Conservation (phyloP, 2,888 invertebrate species). For the Drosophila planitibia region DNA sequence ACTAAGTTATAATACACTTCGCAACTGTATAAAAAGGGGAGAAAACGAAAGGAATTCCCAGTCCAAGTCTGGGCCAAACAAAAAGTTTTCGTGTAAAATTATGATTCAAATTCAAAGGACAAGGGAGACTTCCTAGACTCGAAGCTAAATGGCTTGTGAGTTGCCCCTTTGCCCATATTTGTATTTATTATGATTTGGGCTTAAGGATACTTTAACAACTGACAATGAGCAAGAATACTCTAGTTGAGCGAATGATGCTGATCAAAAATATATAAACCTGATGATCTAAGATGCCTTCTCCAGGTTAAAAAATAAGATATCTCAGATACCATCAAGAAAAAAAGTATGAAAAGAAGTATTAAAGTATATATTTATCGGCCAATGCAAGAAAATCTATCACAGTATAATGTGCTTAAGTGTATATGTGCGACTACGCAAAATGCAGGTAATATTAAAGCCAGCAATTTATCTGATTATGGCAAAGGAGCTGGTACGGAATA, state of each 20-base stretch:
- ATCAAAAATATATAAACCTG: neutral
- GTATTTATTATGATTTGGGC: neutral
- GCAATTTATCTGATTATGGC: too few relatives aligned
- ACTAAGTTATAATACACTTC: neutral
- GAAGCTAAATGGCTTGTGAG: neutral
- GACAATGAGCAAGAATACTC: neutral
- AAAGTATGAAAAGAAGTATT: too few relatives aligned
- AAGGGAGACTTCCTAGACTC: conserved; percentile 22
- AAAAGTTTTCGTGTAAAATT: conserved; percentile 73
- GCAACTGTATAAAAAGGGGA: neutral
- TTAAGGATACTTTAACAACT: neutral
- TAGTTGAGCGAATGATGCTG: neutral
- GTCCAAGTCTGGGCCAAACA: conserved; percentile 23
- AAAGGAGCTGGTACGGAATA: too few relatives aligned
- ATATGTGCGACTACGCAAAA: too few relatives aligned
- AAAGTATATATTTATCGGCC: too few relatives aligned
- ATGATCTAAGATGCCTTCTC: neutral
- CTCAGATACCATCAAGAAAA: too few relatives aligned
- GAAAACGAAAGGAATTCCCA: conserved; percentile 3
- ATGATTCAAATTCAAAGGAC: conserved; percentile 71
- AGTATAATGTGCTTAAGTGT: too few relatives aligned
- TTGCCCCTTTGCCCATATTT: neutral
- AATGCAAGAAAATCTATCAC: too few relatives aligned
- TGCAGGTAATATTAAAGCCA: too few relatives aligned
- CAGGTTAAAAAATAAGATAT: too few relatives aligned